These are phyloP conservation scores for Molossus alvarezi DNA, from an alignment of 2,797 vertebrate species.

Conservation along the genomic window DNA sequence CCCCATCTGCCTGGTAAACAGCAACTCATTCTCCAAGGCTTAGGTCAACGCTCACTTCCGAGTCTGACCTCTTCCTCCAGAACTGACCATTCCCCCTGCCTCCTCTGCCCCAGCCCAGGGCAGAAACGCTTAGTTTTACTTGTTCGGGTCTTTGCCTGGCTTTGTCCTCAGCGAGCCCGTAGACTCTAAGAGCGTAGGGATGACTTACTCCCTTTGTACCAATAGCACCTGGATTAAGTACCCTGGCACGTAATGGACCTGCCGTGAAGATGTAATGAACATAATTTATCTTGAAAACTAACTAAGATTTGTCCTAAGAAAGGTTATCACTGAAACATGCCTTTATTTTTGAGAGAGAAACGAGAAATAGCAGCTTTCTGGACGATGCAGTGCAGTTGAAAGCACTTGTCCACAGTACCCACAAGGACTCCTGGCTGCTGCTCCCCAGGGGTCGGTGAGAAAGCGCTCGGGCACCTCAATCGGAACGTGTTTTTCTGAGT, in stretches of 20 bases:
- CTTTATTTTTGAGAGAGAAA: constrained; percentile 53
- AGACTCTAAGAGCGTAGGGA: not conserved
- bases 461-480: not conserved
- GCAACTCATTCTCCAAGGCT: not conserved
- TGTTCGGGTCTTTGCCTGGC: not conserved
- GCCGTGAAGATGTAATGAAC: constrained; percentile 30
- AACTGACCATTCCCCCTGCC: not conserved
- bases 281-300: constrained; percentile 10
- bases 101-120: not conserved
- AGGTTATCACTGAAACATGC: not conserved
- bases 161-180: not conserved
- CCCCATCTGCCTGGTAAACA: not conserved
- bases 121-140: not conserved
- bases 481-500: not conserved
- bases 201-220: not conserved
- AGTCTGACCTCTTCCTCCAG: not conserved
- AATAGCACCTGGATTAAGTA: not conserved
- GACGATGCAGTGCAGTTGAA: rapidly evolving
- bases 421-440: not conserved
- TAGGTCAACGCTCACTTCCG: not conserved
- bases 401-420: not conserved
- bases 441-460: not conserved
- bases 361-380: not conserved
- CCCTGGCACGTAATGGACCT: not conserved
- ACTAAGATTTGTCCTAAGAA: not conserved